Conservation (phyloP, 2,797 vertebrate genomes). For the Periophthalmus magnuspinnatus region DNA sequence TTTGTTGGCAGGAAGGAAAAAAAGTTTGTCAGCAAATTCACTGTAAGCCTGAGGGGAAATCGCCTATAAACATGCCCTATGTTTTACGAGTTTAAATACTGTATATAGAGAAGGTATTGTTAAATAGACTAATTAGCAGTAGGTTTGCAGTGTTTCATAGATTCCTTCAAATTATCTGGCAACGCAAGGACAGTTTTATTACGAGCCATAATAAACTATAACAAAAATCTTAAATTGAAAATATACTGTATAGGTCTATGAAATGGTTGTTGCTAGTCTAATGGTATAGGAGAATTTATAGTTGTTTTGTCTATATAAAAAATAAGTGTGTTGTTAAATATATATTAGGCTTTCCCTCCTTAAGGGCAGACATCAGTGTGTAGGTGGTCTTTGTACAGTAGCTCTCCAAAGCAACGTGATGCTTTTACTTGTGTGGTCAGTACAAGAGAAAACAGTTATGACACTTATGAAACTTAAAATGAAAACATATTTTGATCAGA, state of each 20-base stretch:
- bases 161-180: constrained; percentile 1
- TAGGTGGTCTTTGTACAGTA: background rate
- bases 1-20: background rate
- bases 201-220: background rate
- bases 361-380: background rate
- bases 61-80: too few relatives aligned
- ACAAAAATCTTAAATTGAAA: background rate
- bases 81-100: background rate
- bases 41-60: background rate
- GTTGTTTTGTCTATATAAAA: background rate
- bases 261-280: background rate
- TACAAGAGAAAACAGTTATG: background rate
- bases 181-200: background rate
- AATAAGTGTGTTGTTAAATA: background rate
- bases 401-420: background rate
- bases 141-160: background rate
- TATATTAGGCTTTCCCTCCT: background rate
- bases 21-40: background rate
- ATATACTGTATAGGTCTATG: background rate
- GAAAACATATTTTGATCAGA: background rate
- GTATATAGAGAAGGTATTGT: background rate
- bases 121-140: background rate
- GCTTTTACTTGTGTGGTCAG: background rate
- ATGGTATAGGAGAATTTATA: background rate
- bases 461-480: background rate